Conservation (phyloP, 2,113 vertebrate species). For the Blennius ocellaris region DNA sequence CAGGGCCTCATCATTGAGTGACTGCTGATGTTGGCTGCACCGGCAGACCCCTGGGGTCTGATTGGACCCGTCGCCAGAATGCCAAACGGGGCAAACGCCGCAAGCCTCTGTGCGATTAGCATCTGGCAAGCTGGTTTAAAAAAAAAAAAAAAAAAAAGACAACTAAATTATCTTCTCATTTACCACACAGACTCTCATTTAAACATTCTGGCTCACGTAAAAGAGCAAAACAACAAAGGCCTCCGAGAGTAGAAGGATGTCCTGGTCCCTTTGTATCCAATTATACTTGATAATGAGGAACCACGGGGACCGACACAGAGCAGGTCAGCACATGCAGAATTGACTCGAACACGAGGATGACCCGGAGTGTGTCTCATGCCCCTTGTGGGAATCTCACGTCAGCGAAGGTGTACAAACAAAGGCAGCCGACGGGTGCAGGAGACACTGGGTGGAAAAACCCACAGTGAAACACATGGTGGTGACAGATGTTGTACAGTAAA, state of each 20-base stretch:
- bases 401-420: constrained; percentile 1
- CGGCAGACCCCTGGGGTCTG: constrained; percentile 40
- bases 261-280: constrained; percentile 58
- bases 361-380: constrained; percentile 14
- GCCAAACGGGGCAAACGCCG: constrained; percentile 46
- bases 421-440: not conserved
- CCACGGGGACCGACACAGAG: constrained; percentile 40
- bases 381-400: constrained; percentile 9
- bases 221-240: constrained; percentile 43
- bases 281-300: constrained; percentile 45
- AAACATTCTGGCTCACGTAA: constrained; percentile 8
- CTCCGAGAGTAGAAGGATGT: constrained; percentile 42
- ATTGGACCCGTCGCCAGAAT: constrained; percentile 57
- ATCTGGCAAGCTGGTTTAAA: not conserved
- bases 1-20: constrained; percentile 56
- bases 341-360: constrained; percentile 38
- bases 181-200: constrained; percentile 5
- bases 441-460: not conserved
- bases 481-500: constrained; percentile 25
- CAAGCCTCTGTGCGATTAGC: constrained; percentile 35
- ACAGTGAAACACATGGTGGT: constrained; percentile 15
- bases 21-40: constrained; percentile 44
- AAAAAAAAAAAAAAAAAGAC: not conserved
- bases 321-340: constrained; percentile 57
- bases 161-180: constrained; percentile 13